Evolutionary conservation across 2,888 invertebrate genomes (phyloP).

Genomic region (Caenorhabditis imperialis): DNA sequence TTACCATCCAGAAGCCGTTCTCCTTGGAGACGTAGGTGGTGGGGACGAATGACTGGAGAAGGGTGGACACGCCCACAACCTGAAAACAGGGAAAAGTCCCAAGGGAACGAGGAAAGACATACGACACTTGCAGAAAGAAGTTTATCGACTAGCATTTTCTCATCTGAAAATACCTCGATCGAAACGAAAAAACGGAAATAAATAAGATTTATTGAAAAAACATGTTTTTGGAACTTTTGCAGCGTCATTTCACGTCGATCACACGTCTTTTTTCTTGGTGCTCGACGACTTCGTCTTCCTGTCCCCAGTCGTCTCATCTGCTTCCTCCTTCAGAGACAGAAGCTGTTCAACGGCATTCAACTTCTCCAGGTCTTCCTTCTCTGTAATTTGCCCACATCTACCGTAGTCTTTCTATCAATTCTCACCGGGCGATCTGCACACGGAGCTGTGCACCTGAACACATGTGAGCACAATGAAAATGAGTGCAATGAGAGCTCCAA

Average conservation of each 20-base stretch:
- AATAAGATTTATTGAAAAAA: too few species aligned
- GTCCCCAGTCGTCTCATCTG: not conserved
- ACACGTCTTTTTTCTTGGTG: constrained; percentile 22
- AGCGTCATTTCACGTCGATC: too few species aligned
- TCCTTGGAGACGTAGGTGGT: constrained; percentile 1
- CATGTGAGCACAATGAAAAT: constrained; percentile 3
- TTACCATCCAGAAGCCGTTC: constrained; percentile 28
- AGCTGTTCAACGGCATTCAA: constrained; percentile 10
- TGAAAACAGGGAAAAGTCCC: not conserved
- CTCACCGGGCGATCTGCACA: constrained; percentile 28
- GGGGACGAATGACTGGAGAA: constrained; percentile 28
- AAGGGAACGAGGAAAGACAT: not conserved
- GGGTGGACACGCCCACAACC: constrained; percentile 20
- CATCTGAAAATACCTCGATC: too few species aligned
- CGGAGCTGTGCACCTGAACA: constrained; percentile 6
- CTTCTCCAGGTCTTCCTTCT: constrained; percentile 15
- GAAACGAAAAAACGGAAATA: too few species aligned
- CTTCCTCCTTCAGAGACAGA: constrained; percentile 9
- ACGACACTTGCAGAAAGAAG: constrained; percentile 29
- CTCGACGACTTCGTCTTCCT: not conserved
- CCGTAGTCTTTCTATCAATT: too few species aligned
- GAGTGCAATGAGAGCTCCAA: not conserved
- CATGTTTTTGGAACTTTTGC: too few species aligned
- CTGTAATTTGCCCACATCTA: too few species aligned
- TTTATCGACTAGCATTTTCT: constrained; percentile 30